Evolutionary conservation across 2,113 vertebrate genomes (phyloP).

Genomic region (Ploceus nigricollis): DNA sequence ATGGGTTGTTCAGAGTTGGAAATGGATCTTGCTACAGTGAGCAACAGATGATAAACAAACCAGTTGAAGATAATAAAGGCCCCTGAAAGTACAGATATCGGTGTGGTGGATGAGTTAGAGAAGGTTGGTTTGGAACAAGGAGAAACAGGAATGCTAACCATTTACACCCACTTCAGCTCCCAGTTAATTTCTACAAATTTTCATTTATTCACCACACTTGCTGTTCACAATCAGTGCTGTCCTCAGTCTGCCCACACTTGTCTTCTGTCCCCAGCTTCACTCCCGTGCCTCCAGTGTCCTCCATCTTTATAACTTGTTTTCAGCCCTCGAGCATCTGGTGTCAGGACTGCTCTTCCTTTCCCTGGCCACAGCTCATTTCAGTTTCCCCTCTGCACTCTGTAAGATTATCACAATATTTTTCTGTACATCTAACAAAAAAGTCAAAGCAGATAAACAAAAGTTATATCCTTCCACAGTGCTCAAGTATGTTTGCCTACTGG

Average conservation of each 20-base stretch:
- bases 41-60: neutral
- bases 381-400: neutral
- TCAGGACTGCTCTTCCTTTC: neutral
- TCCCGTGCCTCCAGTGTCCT: neutral
- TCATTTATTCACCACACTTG: neutral
- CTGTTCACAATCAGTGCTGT: neutral
- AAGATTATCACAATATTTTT: neutral
- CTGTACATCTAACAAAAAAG: neutral
- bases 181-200: neutral
- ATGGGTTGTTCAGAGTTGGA: neutral
- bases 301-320: neutral
- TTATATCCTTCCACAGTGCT: neutral
- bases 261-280: neutral
- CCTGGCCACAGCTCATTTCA: neutral
- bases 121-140: neutral
- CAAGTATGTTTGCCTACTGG: neutral
- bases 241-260: neutral
- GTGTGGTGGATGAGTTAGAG: neutral
- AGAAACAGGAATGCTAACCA: neutral
- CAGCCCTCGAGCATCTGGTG: rapidly evolving
- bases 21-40: neutral
- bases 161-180: neutral
- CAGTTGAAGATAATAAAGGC: neutral
- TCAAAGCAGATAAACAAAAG: neutral
- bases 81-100: neutral